Evolutionary conservation across 2,797 vertebrate species (phyloP).

Genomic region (Telmatherina bonti): DNA sequence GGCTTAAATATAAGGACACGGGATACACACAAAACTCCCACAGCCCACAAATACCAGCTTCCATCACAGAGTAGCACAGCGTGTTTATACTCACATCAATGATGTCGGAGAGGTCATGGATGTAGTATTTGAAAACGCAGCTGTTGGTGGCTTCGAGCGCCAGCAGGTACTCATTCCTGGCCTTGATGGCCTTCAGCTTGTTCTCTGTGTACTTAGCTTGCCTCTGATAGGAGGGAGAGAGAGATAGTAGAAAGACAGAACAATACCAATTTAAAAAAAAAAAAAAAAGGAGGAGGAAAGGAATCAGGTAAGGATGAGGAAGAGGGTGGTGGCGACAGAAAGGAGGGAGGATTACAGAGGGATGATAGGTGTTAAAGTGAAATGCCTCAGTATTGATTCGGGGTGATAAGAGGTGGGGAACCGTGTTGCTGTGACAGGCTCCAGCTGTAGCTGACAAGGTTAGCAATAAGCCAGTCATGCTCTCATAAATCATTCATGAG

Average conservation of each 20-base stretch:
- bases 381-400: conserved; percentile 66
- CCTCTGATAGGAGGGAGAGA: conserved; percentile 80
- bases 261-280: neutral
- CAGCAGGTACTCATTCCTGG: conserved; percentile 96
- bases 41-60: neutral
- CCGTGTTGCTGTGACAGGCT: conserved; percentile 51
- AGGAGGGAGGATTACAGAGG: neutral
- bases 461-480: conserved; percentile 51
- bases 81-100: conserved; percentile 91
- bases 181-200: conserved; percentile 97
- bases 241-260: neutral
- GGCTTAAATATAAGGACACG: neutral
- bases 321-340: conserved; percentile 9
- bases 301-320: conserved; percentile 8
- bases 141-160: conserved; percentile 96
- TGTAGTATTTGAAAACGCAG: conserved; percentile 99
- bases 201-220: conserved; percentile 99
- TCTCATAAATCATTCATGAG: conserved; percentile 65
- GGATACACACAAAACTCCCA: conserved; percentile 2
- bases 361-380: conserved; percentile 48
- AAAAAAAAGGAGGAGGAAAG: conserved; percentile 3
- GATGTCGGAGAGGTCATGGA: conserved; percentile 97
- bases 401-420: conserved; percentile 52
- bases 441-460: conserved; percentile 57
- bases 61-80: neutral